phyloP scores from a whole-genome alignment of 2,113 vertebrate species.

The Antechinus flavipes region DNA sequence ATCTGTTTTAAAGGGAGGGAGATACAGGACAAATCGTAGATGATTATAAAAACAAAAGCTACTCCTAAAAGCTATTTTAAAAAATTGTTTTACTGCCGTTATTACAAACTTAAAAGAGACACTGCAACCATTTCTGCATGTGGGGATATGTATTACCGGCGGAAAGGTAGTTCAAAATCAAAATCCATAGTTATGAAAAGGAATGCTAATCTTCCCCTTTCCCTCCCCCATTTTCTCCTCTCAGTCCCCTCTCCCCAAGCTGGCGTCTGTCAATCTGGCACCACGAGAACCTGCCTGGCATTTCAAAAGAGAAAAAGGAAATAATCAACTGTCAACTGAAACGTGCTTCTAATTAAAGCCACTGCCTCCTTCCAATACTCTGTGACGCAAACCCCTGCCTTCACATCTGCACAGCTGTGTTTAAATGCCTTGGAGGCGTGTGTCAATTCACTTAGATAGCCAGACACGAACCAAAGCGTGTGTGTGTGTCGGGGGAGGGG shows the following conservation, averaged over 20 bases:
- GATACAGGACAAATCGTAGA: neutral
- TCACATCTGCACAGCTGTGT: conserved; percentile 35
- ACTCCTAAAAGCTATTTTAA: neutral
- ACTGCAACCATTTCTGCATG: neutral
- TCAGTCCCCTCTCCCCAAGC: conserved; percentile 10
- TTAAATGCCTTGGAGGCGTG: conserved; percentile 27
- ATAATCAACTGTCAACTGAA: conserved; percentile 16
- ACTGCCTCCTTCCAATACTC: conserved; percentile 7
- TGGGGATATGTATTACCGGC: conserved; percentile 6
- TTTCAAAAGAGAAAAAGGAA: conserved; percentile 23
- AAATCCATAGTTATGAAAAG: conserved; percentile 55
- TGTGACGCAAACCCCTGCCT: conserved; percentile 7
- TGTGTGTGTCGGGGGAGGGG: neutral
- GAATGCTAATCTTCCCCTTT: conserved; percentile 13
- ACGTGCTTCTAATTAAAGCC: neutral
- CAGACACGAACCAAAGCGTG: neutral
- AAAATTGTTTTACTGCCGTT: neutral
- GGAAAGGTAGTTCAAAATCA: conserved; percentile 52
- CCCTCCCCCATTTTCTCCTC: neutral
- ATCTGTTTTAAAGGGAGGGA: neutral
- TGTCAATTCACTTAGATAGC: conserved; percentile 1
- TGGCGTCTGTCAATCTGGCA: neutral
- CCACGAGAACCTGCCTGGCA: conserved; percentile 9
- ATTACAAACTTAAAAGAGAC: neutral
- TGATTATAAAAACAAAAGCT: neutral